These are phyloP conservation scores for Apodemus agrarius DNA, from an alignment of 2,797 vertebrate genomes.

Conservation along the genomic window DNA sequence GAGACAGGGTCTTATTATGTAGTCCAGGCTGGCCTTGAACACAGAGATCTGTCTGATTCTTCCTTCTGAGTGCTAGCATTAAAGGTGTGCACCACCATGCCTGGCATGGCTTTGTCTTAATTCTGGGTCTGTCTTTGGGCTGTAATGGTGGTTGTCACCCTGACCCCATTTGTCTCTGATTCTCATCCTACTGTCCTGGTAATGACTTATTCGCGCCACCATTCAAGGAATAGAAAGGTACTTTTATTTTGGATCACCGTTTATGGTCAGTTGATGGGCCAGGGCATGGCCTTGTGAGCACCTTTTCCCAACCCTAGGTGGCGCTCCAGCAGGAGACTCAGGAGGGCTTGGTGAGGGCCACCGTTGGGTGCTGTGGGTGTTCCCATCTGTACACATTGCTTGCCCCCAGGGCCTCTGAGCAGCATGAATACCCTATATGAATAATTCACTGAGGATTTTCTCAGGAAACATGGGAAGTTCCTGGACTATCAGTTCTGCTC, in stretches of 20 bases:
- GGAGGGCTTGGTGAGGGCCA: too few relatives aligned
- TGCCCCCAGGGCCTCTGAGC: not conserved
- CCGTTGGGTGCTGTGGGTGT: fast-evolving
- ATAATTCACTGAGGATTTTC: not conserved
- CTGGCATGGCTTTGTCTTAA: not conserved
- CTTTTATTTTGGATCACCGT: not conserved
- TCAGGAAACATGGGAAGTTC: not conserved
- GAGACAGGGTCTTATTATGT: not conserved
- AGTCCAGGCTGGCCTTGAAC: not conserved
- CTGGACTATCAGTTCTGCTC: not conserved
- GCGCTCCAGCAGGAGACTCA: not conserved
- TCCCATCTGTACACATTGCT: too few relatives aligned
- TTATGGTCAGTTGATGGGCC: not conserved
- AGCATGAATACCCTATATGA: not conserved
- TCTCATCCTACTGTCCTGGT: not conserved
- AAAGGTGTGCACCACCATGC: not conserved
- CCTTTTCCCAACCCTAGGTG: not conserved
- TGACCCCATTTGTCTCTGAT: not conserved
- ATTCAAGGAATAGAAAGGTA: not conserved
- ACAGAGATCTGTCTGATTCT: not conserved
- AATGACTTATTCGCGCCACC: not conserved
- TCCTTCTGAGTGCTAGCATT: not conserved
- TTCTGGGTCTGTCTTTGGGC: not conserved
- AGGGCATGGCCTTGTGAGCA: not conserved
- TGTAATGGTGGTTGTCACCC: not conserved